A percentile compares a stretch with the other conserved stretches of the same genome.
Conservation (phyloP, 2,888 invertebrate genomes). For the Mesoligia furuncula region DNA sequence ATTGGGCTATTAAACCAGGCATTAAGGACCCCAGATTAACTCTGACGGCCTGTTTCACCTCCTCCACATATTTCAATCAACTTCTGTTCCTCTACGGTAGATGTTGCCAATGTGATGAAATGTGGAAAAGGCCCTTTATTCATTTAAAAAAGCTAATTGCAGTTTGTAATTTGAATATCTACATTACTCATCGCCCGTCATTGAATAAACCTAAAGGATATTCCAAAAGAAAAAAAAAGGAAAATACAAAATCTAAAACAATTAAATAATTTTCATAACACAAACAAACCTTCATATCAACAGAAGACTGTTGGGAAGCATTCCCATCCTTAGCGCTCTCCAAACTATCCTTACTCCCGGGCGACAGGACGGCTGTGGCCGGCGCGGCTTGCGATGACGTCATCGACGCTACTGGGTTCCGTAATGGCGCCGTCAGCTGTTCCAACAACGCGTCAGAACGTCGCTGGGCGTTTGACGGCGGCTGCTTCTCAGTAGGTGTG, state of each 20-base stretch:
- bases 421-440: conserved; percentile 84
- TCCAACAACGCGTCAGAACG: conserved; percentile 87
- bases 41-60: background rate
- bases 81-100: background rate
- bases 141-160: background rate
- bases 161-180: background rate
- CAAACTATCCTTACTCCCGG: conserved; percentile 83
- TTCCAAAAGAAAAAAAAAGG: background rate
- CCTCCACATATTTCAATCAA: no score
- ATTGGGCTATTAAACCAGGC: no score
- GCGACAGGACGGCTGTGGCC: conserved; percentile 73
- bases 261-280: background rate
- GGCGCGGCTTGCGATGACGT: conserved; percentile 73
- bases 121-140: background rate
- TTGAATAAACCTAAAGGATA: background rate
- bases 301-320: conserved; percentile 77
- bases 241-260: background rate
- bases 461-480: conserved; percentile 83
- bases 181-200: background rate
- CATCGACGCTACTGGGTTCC: conserved; percentile 79
- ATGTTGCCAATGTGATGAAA: background rate
- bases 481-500: conserved; percentile 81
- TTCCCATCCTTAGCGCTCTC: conserved; percentile 81
- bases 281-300: conserved; percentile 84
- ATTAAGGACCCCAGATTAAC: background rate